Evolutionary conservation across 1,140 invertebrate genomes (phyloP).

Genomic region (Geopemphigus sp.): DNA sequence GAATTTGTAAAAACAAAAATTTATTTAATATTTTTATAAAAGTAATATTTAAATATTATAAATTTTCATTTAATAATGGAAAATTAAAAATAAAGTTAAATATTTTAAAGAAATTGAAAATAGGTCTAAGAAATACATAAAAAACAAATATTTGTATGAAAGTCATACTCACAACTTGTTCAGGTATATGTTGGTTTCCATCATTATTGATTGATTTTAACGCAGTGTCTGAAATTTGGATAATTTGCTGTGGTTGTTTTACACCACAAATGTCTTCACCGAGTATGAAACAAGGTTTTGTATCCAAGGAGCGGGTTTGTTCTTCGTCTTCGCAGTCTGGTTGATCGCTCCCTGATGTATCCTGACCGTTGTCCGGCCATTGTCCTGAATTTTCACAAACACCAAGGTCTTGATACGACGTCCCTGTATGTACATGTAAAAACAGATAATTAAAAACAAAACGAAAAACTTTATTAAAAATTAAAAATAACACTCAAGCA

Average conservation of each 20-base stretch:
- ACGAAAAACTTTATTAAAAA: not conserved
- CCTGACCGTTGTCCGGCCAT: conserved; percentile 55
- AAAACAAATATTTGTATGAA: no score
- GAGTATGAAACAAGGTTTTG: conserved; percentile 56
- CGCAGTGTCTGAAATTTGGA: not conserved
- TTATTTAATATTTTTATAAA: no score
- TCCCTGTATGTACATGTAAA: conserved; percentile 1
- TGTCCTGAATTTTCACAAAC: conserved; percentile 48
- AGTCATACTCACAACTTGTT: conserved; percentile 28
- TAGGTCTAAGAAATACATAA: no score
- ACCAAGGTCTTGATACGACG: conserved; percentile 49
- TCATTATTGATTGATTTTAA: not conserved
- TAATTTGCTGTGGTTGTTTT: conserved; percentile 1
- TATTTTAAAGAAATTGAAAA: no score
- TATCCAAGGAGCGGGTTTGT: conserved; percentile 41
- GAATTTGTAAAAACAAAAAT: no score
- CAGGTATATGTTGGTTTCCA: not conserved
- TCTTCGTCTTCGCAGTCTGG: conserved; percentile 55
- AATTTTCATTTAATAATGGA: no score
- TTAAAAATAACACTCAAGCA: conserved; percentile 14
- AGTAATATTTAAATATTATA: no score
- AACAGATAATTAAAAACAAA: not conserved
- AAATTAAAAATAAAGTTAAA: no score
- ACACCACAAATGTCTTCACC: conserved; percentile 54
- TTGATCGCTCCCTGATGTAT: conserved; percentile 56